Base-by-base conservation (phyloP, 2,888 invertebrate genomes). In the Bombylius discolor region DNA sequence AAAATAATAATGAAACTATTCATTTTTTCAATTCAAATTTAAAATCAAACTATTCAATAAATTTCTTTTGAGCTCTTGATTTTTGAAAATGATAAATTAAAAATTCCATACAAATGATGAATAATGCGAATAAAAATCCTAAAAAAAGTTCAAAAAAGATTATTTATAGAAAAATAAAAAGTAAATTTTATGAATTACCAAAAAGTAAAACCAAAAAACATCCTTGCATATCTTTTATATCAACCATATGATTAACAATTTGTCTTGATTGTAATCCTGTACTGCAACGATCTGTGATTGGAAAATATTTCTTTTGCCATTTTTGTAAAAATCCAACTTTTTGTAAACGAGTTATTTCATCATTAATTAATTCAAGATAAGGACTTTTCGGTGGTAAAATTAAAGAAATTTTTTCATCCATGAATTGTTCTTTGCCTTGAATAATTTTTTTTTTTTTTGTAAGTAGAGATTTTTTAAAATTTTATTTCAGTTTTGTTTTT, bases 181-280 rank as follows among this genome's bases (percentile, higher is more conserved):
- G 33, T 33, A n/a, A 34, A 7, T 50, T n/a, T n/a, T 14, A 9
- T 36, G 36, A 32, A 11, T 9, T 78, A 88, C 91, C 92, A 54
- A 92, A 72, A 54, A 89, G 78, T 5, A 93, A 75, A 0, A 94
- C 85, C 64, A 91, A 85, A 74, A 93, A 93, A 34, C 90, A 92
- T 12, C 93, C 94, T 71, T 93, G 91, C 92, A 93, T 94, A 66
- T 94, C 93, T 53, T 85, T 81, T 63, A 93, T 78, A 69, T 90
- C 89, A 47, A 94, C 93, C 45, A 89, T 90, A 66, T 92, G 89
- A 68, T 89, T 91, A 59, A 83, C 83, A n/a, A 84, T 87, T 71
- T 85, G 85, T 0, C 82, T 76, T 13, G 76, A 70, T 31, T 79
- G 71, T 3, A 79, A 77, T 51, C 77, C 79, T 68, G 81, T 84